Evolutionary conservation across 1,140 invertebrate genomes (phyloP).

Genomic region (Nebria ingens): DNA sequence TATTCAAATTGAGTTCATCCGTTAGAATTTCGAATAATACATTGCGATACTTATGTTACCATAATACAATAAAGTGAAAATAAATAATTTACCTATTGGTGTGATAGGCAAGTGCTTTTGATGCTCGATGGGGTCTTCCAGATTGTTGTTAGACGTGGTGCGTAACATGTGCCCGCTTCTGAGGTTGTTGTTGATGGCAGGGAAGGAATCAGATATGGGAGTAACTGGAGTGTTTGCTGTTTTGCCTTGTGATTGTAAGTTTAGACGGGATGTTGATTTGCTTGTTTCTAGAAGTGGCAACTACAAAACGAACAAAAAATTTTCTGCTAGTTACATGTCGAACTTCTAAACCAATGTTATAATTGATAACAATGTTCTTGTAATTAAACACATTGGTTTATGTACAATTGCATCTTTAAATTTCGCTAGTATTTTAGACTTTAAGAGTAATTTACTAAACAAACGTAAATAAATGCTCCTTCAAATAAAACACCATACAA

Average conservation of each 20-base stretch:
- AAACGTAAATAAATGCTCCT: no score
- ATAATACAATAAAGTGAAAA: no score
- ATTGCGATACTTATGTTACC: no score
- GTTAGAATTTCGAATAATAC: no score
- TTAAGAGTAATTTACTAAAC: no score
- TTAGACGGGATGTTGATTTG: slow-evolving; percentile 27
- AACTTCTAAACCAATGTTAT: no score
- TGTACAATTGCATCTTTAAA: no score
- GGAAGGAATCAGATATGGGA: slow-evolving; percentile 27
- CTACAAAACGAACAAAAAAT: slow-evolving; percentile 22
- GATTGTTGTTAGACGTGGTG: slow-evolving; percentile 27
- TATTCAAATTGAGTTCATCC: no score
- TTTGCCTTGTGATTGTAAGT: slow-evolving; percentile 23
- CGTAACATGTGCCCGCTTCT: slow-evolving; percentile 15
- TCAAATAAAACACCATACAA: no score
- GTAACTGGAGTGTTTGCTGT: slow-evolving; percentile 24
- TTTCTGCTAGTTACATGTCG: background rate
- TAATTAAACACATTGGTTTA: no score
- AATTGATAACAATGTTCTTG: no score
- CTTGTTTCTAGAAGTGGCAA: slow-evolving; percentile 28
- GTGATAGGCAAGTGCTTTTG: slow-evolving; percentile 35
- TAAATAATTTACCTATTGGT: slow-evolving; percentile 41
- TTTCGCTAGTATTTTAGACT: no score
- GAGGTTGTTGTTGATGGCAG: slow-evolving; percentile 29
- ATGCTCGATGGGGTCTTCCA: slow-evolving; percentile 20